Percentiles rank a stretch among this genome's conserved stretches.
Evolutionary conservation across 1,140 invertebrate species (phyloP).

Genomic region (Trachymyrmex septentrionalis): DNA sequence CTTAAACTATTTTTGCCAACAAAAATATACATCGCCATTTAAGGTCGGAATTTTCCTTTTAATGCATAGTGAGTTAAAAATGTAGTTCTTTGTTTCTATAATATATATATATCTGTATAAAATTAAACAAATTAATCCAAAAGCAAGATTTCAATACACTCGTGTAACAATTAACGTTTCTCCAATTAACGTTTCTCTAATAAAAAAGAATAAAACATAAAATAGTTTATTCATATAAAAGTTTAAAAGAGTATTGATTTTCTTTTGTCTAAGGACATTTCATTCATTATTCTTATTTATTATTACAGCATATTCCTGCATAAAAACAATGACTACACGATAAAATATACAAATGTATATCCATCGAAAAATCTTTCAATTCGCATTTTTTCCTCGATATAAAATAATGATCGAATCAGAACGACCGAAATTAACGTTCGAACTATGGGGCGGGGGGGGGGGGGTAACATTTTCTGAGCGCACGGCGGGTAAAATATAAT

Average conservation of each 20-base stretch:
- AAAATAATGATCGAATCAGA: conserved; percentile 27
- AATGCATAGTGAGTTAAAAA: conserved; percentile 4
- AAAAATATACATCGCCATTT: neutral
- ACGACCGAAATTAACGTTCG: conserved; percentile 25
- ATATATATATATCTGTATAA: neutral
- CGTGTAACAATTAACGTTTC: neutral
- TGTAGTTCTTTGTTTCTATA: neutral
- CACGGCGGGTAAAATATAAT: neutral
- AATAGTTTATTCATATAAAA: neutral
- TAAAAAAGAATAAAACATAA: neutral
- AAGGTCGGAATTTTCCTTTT: neutral
- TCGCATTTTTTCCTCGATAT: neutral
- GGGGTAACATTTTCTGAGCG: neutral
- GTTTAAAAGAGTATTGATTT: neutral
- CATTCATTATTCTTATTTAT: neutral
- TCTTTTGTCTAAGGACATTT: neutral
- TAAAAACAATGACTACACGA: neutral
- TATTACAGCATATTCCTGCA: neutral
- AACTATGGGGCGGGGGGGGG: too few species aligned
- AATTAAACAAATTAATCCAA: neutral
- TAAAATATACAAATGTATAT: neutral
- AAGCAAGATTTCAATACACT: neutral
- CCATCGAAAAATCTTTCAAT: neutral
- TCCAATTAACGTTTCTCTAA: too few species aligned
- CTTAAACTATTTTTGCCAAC: neutral